Evolutionary conservation across 2,797 vertebrate genomes (phyloP), one percentile per base, ranked within the genome.

Genomic region (Petrocephalus schoutedeni): DNA sequence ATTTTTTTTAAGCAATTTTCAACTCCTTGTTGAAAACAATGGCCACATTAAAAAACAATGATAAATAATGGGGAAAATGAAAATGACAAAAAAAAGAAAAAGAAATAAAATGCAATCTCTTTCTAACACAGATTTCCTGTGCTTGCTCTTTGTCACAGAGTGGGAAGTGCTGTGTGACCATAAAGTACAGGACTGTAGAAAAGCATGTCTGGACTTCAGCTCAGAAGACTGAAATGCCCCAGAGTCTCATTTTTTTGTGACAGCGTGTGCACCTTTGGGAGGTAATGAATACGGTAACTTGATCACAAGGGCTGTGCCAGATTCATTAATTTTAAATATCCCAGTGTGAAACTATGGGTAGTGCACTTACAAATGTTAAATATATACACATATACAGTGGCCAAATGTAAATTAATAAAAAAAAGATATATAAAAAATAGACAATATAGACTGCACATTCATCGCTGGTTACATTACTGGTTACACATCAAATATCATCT

Each of bases 241-340:
- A 21, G 4, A 16, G 57, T 88, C 57, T 10, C 94, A 93, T 5
- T 93, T 94, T 93, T 88, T 41, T 51, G 90, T 89, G 82, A 59
- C 71, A 90, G 93, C 90, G 92, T 92, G 93, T 91, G 90, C 88
- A 92, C 92, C 94, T 91, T 95, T 94, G 95, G 90, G 89, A 41
- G 94, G 96, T 95, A 96, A 96, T 95, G 94, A 92, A 96, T 95
- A 95, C 94, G 93, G 96, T 94, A 96, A 96, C 94, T 89, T 89
- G 95, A 96, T 95, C 95, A 89, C 90, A 90, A 91, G 91, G 93
- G 94, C 94, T 94, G 94, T 93, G 92, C 94, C 94, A 93, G 94
- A 89, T 93, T 96, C 95, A 96, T 96, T 96, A 96, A 96, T 95
- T 94, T 96, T 96, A 95, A 94, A 96, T 95, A 94, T 94, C 90